These are phyloP conservation scores for Centropus bengalensis DNA, from an alignment of 2,113 vertebrate species.

Conservation along the genomic window DNA sequence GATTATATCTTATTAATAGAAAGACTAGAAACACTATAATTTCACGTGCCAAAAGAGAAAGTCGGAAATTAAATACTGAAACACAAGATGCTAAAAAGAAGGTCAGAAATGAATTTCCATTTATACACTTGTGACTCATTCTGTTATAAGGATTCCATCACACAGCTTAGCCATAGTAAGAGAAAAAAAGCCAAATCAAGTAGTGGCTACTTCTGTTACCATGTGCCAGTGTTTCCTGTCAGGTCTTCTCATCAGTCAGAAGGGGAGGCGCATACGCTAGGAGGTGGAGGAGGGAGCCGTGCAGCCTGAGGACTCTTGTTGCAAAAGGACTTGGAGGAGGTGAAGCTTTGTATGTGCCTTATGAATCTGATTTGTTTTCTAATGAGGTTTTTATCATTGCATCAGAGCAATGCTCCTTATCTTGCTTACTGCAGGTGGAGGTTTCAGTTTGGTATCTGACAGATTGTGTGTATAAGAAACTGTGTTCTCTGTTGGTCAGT, in stretches of 20 bases:
- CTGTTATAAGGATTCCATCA: background rate
- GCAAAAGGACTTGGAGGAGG: background rate
- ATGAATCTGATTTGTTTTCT: background rate
- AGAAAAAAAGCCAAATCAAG: background rate
- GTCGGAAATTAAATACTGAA: conserved; percentile 3
- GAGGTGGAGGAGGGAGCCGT: background rate
- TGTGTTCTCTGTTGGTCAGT: background rate
- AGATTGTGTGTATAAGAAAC: background rate
- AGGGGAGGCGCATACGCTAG: background rate
- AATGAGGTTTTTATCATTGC: background rate
- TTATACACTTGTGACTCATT: background rate
- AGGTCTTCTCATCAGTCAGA: rapidly evolving
- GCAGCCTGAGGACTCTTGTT: background rate
- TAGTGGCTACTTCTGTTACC: background rate
- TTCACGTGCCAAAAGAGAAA: background rate
- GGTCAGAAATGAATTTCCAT: background rate
- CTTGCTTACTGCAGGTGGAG: background rate
- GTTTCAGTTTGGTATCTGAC: background rate
- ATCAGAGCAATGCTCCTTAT: background rate
- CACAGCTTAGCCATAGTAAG: background rate
- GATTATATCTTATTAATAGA: conserved; percentile 19
- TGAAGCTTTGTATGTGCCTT: background rate
- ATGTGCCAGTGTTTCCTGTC: background rate
- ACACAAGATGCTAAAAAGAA: background rate
- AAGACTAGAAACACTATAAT: conserved; percentile 1